A percentile compares a stretch with the other conserved stretches of the same genome.
These are phyloP conservation scores for Motacilla alba DNA, from an alignment of 2,113 vertebrate species.

Conservation along the genomic window DNA sequence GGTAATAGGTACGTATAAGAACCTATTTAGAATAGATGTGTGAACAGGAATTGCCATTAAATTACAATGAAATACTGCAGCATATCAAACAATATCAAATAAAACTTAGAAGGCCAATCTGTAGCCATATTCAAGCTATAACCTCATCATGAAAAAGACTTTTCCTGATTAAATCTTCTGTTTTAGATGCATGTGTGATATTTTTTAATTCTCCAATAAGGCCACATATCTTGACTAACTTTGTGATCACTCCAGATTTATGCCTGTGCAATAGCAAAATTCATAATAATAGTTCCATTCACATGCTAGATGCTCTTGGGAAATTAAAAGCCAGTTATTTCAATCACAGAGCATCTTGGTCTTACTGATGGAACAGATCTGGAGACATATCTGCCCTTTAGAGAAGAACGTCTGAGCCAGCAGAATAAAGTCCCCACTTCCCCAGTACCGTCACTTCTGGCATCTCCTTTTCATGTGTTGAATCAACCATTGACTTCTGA, in stretches of 20 bases:
- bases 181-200: neutral
- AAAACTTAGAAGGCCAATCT: neutral
- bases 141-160: neutral
- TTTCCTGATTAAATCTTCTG: neutral
- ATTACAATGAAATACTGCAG: neutral
- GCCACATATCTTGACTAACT: neutral
- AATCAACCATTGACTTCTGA: neutral
- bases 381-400: neutral
- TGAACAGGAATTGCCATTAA: conserved; percentile 25
- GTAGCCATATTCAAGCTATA: neutral
- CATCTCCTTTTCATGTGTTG: neutral
- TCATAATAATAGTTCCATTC: neutral
- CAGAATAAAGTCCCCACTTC: neutral
- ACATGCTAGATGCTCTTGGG: neutral
- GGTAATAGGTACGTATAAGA: neutral
- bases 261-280: neutral
- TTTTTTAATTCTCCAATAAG: neutral
- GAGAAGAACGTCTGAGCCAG: neutral
- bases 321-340: neutral
- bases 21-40: conserved; percentile 4
- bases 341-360: neutral
- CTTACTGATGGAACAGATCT: neutral
- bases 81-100: conserved; percentile 31
- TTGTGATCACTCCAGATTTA: neutral
- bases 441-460: neutral